These are phyloP conservation scores for Plagiodera versicolora DNA, from an alignment of 2,888 invertebrate genomes.

Conservation along the genomic window DNA sequence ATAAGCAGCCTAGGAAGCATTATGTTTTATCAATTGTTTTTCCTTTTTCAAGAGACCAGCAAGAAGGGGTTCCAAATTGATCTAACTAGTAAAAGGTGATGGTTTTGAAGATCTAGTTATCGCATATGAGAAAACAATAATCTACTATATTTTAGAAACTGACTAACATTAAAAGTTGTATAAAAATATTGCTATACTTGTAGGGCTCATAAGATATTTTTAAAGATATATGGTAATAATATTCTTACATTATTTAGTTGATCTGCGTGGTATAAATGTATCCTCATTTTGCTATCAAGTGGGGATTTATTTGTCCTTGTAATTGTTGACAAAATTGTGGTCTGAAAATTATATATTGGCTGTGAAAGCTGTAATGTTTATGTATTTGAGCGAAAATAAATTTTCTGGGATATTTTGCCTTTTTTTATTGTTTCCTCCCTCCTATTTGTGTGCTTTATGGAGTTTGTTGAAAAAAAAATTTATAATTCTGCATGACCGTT, in stretches of 20 bases:
- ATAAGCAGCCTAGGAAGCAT: not conserved
- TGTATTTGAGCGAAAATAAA: conserved; percentile 40
- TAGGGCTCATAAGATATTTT: not conserved
- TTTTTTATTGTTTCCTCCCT: conserved; percentile 33
- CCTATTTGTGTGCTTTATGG: conserved; percentile 33
- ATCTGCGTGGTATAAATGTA: not conserved
- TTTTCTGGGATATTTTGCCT: conserved; percentile 36
- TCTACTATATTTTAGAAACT: not conserved
- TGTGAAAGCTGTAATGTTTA: conserved; percentile 40
- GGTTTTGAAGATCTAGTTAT: not conserved
- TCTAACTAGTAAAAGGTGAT: not conserved
- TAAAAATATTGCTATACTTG: not conserved
- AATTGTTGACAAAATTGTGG: conserved; percentile 12
- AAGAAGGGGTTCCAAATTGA: not conserved
- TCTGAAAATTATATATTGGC: conserved; percentile 37
- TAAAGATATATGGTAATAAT: not conserved
- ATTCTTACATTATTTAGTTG: not conserved
- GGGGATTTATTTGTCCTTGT: conserved; percentile 4
- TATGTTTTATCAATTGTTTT: not conserved
- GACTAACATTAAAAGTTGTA: not conserved
- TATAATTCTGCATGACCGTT: conserved; percentile 4
- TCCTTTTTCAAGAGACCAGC: conserved; percentile 1
- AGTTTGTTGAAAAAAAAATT: conserved; percentile 29
- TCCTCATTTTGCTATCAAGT: not conserved
- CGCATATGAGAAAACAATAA: not conserved